Evolutionary conservation across 2,113 vertebrate genomes (phyloP).

Genomic region (Phaetusa simplex): DNA sequence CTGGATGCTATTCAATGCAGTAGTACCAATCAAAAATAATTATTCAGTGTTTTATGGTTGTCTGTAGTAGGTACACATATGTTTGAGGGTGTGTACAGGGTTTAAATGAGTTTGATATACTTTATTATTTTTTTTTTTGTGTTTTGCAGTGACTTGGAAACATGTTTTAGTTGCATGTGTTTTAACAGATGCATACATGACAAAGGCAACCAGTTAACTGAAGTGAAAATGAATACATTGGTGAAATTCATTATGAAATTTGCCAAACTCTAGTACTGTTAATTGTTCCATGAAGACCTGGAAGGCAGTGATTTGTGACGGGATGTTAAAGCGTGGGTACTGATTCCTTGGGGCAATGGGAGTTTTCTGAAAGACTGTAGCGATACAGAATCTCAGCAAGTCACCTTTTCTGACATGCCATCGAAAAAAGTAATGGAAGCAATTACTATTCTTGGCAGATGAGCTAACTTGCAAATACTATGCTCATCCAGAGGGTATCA

Average conservation of each 20-base stretch:
- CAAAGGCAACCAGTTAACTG: neutral
- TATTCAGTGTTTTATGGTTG: neutral
- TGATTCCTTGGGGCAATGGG: neutral
- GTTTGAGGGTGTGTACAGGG: neutral
- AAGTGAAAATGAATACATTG: neutral
- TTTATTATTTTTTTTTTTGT: neutral
- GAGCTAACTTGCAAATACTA: neutral
- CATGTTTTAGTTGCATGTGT: neutral
- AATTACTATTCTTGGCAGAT: neutral
- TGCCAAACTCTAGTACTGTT: neutral
- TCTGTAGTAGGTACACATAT: neutral
- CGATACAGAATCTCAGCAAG: neutral
- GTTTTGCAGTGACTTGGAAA: neutral
- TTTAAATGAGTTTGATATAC: neutral
- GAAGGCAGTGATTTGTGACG: neutral
- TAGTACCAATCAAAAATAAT: neutral
- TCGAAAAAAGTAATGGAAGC: neutral
- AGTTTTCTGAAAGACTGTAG: neutral
- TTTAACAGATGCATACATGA: neutral
- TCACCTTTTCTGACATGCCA: neutral
- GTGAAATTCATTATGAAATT: neutral
- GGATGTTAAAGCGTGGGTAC: neutral
- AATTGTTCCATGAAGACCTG: neutral
- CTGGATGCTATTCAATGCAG: neutral
- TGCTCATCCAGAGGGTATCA: neutral